phyloP scores from a whole-genome alignment of 2,113 vertebrate genomes.

The Catharus minimus region DNA sequence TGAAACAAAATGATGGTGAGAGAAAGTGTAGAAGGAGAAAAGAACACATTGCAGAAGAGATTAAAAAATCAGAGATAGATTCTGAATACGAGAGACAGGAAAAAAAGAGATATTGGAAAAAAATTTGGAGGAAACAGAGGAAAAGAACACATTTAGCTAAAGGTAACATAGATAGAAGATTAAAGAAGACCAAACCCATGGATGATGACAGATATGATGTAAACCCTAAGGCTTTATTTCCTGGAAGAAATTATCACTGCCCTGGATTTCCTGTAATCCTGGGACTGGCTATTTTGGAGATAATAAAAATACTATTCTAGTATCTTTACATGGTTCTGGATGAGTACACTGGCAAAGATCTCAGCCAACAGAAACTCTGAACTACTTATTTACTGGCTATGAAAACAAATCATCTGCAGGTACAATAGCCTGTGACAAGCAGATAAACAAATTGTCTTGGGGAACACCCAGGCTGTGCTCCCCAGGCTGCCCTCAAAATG shows the following conservation, averaged over 20 bases:
- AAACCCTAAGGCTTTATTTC: neutral
- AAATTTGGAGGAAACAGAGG: neutral
- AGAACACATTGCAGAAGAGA: neutral
- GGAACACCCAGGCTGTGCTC: neutral
- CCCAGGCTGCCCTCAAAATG: neutral
- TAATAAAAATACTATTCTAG: neutral
- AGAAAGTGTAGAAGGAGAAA: constrained; percentile 9
- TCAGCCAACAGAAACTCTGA: neutral
- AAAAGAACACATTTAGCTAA: constrained; percentile 15
- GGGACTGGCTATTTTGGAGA: neutral
- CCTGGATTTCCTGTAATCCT: neutral
- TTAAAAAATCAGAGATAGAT: neutral
- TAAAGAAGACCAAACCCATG: neutral
- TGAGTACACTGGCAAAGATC: neutral
- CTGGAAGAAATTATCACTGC: neutral
- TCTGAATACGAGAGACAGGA: constrained; percentile 13
- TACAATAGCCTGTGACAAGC: neutral
- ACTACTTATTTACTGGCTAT: neutral
- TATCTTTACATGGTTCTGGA: neutral
- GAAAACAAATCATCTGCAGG: neutral
- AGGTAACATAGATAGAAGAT: constrained; percentile 33
- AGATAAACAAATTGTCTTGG: neutral
- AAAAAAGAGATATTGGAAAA: neutral
- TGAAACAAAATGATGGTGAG: neutral
- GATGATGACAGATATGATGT: neutral